Evolutionary conservation across 2,113 vertebrate species (phyloP).

Genomic region (Megalops atlanticus): DNA sequence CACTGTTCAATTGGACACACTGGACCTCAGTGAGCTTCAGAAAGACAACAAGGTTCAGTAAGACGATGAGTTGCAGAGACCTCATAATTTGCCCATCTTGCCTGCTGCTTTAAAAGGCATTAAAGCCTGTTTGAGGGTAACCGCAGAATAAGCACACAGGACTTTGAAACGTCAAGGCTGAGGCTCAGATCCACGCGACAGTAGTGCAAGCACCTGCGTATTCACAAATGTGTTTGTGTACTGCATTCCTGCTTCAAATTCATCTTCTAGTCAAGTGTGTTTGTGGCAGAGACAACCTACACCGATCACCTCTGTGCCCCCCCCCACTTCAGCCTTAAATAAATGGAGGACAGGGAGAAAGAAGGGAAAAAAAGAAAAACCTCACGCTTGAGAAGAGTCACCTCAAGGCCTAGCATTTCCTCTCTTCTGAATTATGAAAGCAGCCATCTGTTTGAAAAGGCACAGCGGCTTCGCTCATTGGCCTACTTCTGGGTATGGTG

Average conservation of each 20-base stretch:
- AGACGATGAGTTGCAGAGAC: too few relatives aligned
- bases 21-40: too few relatives aligned
- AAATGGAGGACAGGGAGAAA: background rate
- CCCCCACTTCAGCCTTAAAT: background rate
- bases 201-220: background rate
- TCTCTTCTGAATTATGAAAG: slow-evolving; percentile 44
- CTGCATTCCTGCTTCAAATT: background rate
- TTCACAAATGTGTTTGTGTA: background rate
- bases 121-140: too few relatives aligned
- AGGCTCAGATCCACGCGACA: too few relatives aligned
- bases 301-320: background rate
- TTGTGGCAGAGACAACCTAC: background rate
- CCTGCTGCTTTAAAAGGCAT: too few relatives aligned
- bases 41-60: too few relatives aligned
- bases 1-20: too few relatives aligned
- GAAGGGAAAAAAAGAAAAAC: background rate
- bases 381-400: slow-evolving; percentile 17
- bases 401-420: slow-evolving; percentile 22
- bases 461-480: slow-evolving; percentile 15
- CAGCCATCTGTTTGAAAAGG: slow-evolving; percentile 38
- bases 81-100: too few relatives aligned
- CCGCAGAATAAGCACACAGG: too few relatives aligned
- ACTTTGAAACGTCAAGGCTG: too few relatives aligned
- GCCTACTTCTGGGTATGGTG: slow-evolving; percentile 19
- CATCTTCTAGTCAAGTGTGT: too few relatives aligned